Conservation (phyloP, 2,797 vertebrate genomes). For the Podargus strigoides region DNA sequence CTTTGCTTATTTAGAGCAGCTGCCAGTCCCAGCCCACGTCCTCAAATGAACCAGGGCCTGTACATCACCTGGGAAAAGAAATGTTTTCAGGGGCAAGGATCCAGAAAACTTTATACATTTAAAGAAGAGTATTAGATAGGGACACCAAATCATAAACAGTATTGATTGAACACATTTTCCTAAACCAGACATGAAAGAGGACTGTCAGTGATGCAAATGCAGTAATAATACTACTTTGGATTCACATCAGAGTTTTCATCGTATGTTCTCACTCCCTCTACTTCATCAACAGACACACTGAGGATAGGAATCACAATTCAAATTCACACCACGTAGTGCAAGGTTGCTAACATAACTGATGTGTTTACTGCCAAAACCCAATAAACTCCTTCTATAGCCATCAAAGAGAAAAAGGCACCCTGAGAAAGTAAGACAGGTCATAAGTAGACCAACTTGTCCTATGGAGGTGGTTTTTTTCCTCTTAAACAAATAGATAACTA, state of each 20-base stretch:
- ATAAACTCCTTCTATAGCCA: not conserved
- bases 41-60: not conserved
- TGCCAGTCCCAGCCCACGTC: not conserved
- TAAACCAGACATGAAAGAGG: not conserved
- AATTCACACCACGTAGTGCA: not conserved
- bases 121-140: not conserved
- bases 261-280: not conserved
- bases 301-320: not conserved
- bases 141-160: not conserved
- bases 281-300: not conserved
- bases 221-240: not conserved
- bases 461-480: fast-evolving
- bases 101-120: not conserved
- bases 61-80: not conserved
- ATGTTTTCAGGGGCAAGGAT: not conserved
- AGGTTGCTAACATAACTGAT: not conserved
- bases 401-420: not conserved
- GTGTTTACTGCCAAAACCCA: not conserved
- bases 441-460: not conserved
- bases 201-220: not conserved
- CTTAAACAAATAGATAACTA: not conserved
- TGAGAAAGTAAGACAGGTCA: not conserved
- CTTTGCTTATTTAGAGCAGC: not conserved
- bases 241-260: not conserved
- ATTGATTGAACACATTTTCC: not conserved